Percentiles rank a stretch among this genome's conserved stretches.
Conservation (phyloP, 2,113 vertebrate genomes). For the Thalassarche chlororhynchos region DNA sequence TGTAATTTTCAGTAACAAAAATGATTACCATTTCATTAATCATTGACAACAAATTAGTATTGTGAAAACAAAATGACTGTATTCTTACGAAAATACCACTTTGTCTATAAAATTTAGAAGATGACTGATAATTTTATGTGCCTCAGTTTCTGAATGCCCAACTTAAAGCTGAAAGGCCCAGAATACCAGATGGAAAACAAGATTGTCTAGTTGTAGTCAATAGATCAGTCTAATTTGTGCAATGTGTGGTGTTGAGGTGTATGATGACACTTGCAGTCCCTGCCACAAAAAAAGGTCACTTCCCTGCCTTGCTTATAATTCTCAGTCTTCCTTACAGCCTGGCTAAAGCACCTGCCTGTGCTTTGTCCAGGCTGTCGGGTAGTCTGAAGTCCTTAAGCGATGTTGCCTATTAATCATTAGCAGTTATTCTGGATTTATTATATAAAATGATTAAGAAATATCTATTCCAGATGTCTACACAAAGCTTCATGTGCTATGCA, state of each 20-base stretch:
- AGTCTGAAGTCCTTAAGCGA: background rate
- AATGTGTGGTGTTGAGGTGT: background rate
- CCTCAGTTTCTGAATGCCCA: background rate
- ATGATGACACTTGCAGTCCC: background rate
- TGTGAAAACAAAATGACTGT: background rate
- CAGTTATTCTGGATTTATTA: conserved; percentile 23
- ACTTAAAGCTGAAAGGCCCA: background rate
- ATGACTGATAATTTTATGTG: background rate
- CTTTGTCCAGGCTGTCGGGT: background rate
- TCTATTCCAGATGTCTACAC: background rate
- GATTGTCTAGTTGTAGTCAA: background rate
- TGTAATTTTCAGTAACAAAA: background rate
- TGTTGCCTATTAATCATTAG: background rate
- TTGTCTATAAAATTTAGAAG: background rate
- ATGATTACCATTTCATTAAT: background rate
- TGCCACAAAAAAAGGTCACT: background rate
- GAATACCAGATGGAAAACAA: background rate
- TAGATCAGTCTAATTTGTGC: background rate
- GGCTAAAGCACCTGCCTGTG: background rate
- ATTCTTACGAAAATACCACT: background rate
- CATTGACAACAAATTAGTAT: background rate
- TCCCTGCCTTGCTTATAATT: background rate
- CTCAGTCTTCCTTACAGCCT: background rate
- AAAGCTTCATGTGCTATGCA: background rate
- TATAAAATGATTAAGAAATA: background rate